A percentile compares a stretch with the other conserved stretches of the same genome.
These are phyloP conservation scores for Shargacucullia verbasci DNA, from an alignment of 2,888 invertebrate genomes.

Conservation along the genomic window DNA sequence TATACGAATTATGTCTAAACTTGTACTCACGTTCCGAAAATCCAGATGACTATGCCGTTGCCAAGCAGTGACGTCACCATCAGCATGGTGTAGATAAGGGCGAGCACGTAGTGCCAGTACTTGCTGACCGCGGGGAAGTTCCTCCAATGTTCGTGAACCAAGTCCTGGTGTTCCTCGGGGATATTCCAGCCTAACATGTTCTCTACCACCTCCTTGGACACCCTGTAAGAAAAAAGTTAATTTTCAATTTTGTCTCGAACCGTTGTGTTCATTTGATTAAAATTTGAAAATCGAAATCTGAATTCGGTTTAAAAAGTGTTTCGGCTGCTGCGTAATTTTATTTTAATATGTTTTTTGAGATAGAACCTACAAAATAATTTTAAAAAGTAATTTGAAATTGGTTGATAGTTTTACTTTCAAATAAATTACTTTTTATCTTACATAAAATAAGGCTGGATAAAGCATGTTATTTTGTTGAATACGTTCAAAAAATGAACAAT, in stretches of 20 bases:
- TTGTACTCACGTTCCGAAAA: slow-evolving; percentile 92
- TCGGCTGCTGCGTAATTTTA: neutral
- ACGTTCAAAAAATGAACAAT: slow-evolving; percentile 1
- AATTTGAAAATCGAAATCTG: slow-evolving; percentile 2
- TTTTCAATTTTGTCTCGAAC: too few relatives aligned
- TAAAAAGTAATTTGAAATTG: too few relatives aligned
- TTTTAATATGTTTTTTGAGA: neutral
- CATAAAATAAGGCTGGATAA: too few relatives aligned
- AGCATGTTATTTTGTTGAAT: neutral
- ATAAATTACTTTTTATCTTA: too few relatives aligned
- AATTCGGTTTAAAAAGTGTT: neutral
- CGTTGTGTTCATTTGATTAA: neutral
- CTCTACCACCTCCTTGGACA: slow-evolving; percentile 79
- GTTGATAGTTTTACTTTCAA: too few relatives aligned
- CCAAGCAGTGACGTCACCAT: slow-evolving; percentile 90
- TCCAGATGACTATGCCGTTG: slow-evolving; percentile 93
- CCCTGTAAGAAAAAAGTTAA: slow-evolving; percentile 67
- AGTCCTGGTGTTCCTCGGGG: slow-evolving; percentile 90
- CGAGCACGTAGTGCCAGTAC: slow-evolving; percentile 91
- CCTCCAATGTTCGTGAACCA: slow-evolving; percentile 92
- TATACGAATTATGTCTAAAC: too few relatives aligned
- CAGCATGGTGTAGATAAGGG: slow-evolving; percentile 90
- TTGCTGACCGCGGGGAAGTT: slow-evolving; percentile 91
- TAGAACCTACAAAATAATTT: too few relatives aligned
- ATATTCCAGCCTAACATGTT: slow-evolving; percentile 92